Conservation (phyloP, 64 coral and sea anemone species). For the Cladopsammia gracilis region DNA sequence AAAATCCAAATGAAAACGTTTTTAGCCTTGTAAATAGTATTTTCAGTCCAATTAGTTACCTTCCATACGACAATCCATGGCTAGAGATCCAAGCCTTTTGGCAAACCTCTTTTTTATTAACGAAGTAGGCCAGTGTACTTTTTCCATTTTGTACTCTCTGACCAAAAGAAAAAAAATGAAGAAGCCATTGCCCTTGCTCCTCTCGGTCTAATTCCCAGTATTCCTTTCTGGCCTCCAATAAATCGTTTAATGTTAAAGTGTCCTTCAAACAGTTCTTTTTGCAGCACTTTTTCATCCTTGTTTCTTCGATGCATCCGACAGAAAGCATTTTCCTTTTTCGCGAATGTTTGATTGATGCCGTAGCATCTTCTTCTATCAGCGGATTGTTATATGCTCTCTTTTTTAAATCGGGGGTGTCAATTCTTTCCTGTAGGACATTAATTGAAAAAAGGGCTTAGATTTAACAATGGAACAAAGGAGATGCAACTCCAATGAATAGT, state of each 20-base stretch:
- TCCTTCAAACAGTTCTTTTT: neutral
- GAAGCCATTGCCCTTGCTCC: neutral
- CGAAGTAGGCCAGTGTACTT: neutral
- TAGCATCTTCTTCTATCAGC: too few species aligned
- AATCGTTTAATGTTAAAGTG: neutral
- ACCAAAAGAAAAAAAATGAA: neutral
- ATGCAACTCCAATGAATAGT: neutral
- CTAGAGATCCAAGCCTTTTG: neutral
- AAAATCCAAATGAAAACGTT: too few species aligned
- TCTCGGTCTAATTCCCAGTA: neutral
- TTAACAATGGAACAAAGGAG: too few species aligned
- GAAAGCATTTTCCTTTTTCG: too few species aligned
- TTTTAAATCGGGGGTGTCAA: too few species aligned
- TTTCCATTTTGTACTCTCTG: conserved; percentile 39
- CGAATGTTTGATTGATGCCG: too few species aligned
- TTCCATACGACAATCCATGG: neutral
- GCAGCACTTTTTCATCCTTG: neutral
- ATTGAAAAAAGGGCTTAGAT: too few species aligned
- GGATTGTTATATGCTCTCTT: too few species aligned
- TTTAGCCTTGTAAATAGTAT: too few species aligned
- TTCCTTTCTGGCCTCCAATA: neutral
- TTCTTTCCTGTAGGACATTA: too few species aligned
- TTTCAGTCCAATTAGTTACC: neutral
- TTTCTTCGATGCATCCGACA: neutral
- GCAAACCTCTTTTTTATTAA: conserved; percentile 13